Conservation (phyloP, 2,888 invertebrate species). For the Athalia cordata region DNA sequence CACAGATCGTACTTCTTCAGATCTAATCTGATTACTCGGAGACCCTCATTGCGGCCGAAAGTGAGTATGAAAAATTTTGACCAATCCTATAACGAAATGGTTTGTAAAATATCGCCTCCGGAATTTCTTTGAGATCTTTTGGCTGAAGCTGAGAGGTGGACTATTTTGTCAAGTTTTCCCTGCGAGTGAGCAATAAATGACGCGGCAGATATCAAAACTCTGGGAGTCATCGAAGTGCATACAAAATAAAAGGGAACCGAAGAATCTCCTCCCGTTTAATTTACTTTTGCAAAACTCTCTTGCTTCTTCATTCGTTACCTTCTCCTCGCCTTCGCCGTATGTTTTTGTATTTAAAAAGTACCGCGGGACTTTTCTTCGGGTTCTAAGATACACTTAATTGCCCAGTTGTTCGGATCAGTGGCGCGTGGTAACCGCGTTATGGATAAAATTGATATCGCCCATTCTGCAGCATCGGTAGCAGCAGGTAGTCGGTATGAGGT, state of each 20-base stretch:
- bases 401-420: conserved; percentile 54
- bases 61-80: neutral
- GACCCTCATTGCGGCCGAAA: neutral
- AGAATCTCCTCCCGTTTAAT: conserved; percentile 35
- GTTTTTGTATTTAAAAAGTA: conserved; percentile 39
- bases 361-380: conserved; percentile 19
- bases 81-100: neutral
- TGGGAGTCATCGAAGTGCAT: conserved; percentile 28
- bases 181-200: conserved; percentile 12
- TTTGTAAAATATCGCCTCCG: neutral
- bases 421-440: conserved; percentile 51
- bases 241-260: conserved; percentile 14
- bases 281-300: conserved; percentile 31
- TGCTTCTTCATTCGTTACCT: neutral
- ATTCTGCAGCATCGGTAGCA: conserved; percentile 21
- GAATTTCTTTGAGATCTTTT: neutral
- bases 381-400: conserved; percentile 53
- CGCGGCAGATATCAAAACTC: conserved; percentile 32
- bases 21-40: neutral
- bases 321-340: conserved; percentile 3
- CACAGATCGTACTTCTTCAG: neutral
- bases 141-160: neutral
- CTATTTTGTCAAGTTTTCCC: conserved; percentile 13
- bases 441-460: conserved; percentile 54
- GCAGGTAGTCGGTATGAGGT: conserved; percentile 26